Evolutionary conservation across 2,797 vertebrate genomes (phyloP).

Genomic region (Holocentrus rufus): DNA sequence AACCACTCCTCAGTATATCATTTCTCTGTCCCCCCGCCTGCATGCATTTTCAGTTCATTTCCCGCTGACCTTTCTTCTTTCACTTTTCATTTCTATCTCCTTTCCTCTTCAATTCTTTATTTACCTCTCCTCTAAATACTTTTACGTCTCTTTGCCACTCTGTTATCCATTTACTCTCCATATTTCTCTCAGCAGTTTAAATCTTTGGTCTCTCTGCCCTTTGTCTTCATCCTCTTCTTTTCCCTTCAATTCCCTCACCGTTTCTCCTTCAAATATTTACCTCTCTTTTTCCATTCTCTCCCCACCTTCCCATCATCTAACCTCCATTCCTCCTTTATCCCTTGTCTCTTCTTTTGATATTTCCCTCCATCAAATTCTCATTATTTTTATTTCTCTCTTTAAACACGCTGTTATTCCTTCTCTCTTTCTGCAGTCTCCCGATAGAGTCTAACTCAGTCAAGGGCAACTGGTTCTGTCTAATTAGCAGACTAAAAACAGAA

Average conservation of each 20-base stretch:
- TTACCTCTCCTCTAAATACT: no score
- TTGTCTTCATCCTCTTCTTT: not conserved
- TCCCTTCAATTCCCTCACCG: no score
- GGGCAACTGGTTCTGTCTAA: slow-evolving; percentile 45
- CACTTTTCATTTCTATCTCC: not conserved
- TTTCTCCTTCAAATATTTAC: no score
- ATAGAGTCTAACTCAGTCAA: slow-evolving; percentile 28
- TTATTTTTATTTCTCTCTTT: not conserved
- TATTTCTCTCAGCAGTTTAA: not conserved
- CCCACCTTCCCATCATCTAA: no score
- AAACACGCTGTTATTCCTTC: not conserved
- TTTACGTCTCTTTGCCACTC: not conserved
- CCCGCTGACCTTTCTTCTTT: not conserved
- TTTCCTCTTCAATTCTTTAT: not conserved
- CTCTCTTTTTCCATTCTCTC: not conserved
- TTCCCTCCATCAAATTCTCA: no score
- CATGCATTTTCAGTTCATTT: no score
- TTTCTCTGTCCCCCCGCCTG: no score
- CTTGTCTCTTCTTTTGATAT: no score
- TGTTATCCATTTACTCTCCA: not conserved
- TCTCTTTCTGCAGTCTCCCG: not conserved
- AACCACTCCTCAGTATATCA: not conserved
- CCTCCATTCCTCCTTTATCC: no score
- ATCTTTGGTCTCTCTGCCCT: no score
- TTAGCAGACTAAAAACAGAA: slow-evolving; percentile 69